Evolutionary conservation across 2,888 invertebrate genomes (phyloP).

Genomic region (Conops quadrifasciatus): DNA sequence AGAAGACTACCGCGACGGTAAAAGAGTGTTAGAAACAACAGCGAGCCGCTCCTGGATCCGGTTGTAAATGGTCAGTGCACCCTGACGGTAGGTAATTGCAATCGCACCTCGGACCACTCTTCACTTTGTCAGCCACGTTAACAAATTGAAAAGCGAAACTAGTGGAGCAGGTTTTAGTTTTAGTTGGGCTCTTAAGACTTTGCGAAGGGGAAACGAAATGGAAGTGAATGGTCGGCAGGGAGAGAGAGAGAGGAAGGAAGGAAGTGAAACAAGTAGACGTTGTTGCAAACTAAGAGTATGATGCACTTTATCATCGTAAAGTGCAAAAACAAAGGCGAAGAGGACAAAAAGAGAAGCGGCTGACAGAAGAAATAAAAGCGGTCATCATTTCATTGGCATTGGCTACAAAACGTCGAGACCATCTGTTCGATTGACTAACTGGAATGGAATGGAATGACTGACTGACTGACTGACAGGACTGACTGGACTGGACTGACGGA

Average conservation of each 20-base stretch:
- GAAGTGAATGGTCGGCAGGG: neutral
- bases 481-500: neutral
- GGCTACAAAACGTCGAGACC: slow-evolving; percentile 1
- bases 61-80: slow-evolving; percentile 46
- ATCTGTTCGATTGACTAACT: neutral
- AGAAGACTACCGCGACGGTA: neutral
- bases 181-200: neutral
- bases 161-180: slow-evolving; percentile 24
- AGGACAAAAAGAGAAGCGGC: slow-evolving; percentile 2
- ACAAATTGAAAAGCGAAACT: slow-evolving; percentile 52
- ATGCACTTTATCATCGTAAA: slow-evolving; percentile 15
- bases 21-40: neutral
- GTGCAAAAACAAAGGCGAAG: neutral
- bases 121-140: slow-evolving; percentile 49
- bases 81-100: slow-evolving; percentile 51
- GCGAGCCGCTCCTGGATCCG: neutral
- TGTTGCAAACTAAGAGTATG: neutral
- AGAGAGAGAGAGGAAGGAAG: neutral
- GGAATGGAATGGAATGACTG: neutral
- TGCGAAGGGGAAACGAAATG: neutral
- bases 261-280: neutral
- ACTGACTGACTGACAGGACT: neutral
- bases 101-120: slow-evolving; percentile 50
- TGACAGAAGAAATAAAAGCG: slow-evolving; percentile 33
- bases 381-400: slow-evolving; percentile 27